Conservation (phyloP, 2,888 invertebrate genomes). For the Gandaritis pyraliata region DNA sequence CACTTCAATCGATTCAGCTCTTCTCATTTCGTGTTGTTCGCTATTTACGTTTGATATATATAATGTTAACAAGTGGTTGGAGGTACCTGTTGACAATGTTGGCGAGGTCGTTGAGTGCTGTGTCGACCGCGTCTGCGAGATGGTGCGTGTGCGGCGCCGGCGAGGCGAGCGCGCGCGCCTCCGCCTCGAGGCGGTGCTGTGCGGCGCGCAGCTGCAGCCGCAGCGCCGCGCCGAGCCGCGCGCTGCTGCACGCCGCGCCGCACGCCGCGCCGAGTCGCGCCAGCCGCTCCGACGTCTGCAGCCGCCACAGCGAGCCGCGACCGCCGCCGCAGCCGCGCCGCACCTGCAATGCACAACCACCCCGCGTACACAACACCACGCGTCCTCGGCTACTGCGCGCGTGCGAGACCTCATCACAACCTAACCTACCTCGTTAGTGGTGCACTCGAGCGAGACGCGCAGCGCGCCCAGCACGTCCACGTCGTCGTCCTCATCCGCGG, state of each 20-base stretch:
- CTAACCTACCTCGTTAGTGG: conserved; percentile 75
- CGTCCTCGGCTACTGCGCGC: no score
- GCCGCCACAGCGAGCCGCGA: conserved; percentile 75
- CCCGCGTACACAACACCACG: no score
- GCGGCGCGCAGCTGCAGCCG: conserved; percentile 77
- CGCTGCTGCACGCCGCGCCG: conserved; percentile 88
- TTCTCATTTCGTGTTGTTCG: no score
- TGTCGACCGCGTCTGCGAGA: conserved; percentile 88
- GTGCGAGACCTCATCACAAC: no score
- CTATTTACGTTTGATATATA: no score
- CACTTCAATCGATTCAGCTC: no score
- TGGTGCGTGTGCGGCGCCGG: conserved; percentile 79
- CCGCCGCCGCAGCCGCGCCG: conserved; percentile 45
- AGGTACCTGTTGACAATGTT: conserved; percentile 88
- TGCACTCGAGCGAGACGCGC: conserved; percentile 86
- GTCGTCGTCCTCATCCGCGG: conserved; percentile 54
- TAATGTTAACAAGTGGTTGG: no score
- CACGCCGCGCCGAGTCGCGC: conserved; percentile 92
- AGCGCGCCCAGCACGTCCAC: conserved; percentile 74
- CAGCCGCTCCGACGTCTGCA: conserved; percentile 80
- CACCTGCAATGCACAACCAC: conserved; percentile 61
- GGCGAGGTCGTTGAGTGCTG: conserved; percentile 85
- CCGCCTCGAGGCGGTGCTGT: conserved; percentile 62
- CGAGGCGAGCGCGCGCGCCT: conserved; percentile 69
- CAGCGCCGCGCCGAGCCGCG: conserved; percentile 89